Evolutionary conservation across 2,888 invertebrate genomes (phyloP).

Genomic region (Aromia moschata): DNA sequence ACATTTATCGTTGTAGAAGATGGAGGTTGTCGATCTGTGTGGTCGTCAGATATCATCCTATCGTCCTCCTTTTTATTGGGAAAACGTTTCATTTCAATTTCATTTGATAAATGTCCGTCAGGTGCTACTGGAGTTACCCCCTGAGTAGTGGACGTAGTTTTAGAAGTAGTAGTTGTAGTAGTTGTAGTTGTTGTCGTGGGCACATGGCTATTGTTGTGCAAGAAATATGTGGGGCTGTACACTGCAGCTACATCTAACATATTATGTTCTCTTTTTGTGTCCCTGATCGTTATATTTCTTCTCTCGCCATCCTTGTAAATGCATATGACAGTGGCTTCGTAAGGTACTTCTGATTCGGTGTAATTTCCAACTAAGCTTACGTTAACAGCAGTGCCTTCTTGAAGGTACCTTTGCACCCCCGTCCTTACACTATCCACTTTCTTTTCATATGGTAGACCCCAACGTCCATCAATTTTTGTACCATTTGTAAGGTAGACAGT

Average conservation of each 20-base stretch:
- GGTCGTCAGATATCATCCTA: slow-evolving; percentile 55
- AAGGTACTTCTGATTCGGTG: slow-evolving; percentile 79
- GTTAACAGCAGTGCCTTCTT: slow-evolving; percentile 83
- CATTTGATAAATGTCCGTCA: slow-evolving; percentile 35
- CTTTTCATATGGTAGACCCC: slow-evolving; percentile 70
- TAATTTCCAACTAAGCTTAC: slow-evolving; percentile 80
- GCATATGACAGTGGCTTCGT: slow-evolving; percentile 76
- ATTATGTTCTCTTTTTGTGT: slow-evolving; percentile 72
- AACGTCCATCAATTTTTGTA: slow-evolving; percentile 68
- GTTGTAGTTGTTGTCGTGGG: slow-evolving; percentile 78
- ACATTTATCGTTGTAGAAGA: no score
- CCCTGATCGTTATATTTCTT: slow-evolving; percentile 69
- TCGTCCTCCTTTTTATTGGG: slow-evolving; percentile 56
- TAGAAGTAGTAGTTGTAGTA: slow-evolving; percentile 64
- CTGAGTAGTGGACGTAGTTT: slow-evolving; percentile 63
- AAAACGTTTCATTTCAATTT: slow-evolving; percentile 31
- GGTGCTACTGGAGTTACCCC: slow-evolving; percentile 57
- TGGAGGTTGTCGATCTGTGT: slow-evolving; percentile 46
- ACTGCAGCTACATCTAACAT: slow-evolving; percentile 75
- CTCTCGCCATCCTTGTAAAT: slow-evolving; percentile 72
- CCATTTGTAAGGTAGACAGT: slow-evolving; percentile 70
- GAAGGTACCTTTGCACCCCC: slow-evolving; percentile 69
- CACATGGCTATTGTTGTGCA: slow-evolving; percentile 78
- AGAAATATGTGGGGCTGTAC: slow-evolving; percentile 80
- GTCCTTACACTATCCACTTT: slow-evolving; percentile 68